A percentile compares a stretch with the other conserved stretches of the same genome.
Evolutionary conservation across 2,888 invertebrate genomes (phyloP).

Genomic region (Neoascia interrupta): DNA sequence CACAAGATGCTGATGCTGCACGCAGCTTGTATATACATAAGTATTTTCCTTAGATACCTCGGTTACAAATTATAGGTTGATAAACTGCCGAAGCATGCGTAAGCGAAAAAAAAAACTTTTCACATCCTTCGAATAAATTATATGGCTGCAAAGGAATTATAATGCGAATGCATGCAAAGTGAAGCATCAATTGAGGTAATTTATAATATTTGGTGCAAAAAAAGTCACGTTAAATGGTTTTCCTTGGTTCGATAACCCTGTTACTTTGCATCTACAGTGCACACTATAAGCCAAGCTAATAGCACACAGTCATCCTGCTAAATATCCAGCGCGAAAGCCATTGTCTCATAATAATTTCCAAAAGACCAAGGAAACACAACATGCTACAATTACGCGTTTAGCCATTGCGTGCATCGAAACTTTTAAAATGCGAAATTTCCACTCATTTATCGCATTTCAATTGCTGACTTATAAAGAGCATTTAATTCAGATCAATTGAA

Average conservation of each 20-base stretch:
- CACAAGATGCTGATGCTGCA: slow-evolving; percentile 55
- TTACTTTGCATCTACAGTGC: too few species aligned
- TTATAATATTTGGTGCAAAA: slow-evolving; percentile 59
- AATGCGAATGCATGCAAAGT: slow-evolving; percentile 52
- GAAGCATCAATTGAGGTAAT: slow-evolving; percentile 63
- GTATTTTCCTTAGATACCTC: slow-evolving; percentile 46
- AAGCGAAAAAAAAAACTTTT: slow-evolving; percentile 13
- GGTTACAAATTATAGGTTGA: slow-evolving; percentile 65
- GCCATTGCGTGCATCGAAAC: slow-evolving; percentile 64
- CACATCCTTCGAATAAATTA: slow-evolving; percentile 37
- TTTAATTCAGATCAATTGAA: slow-evolving; percentile 43
- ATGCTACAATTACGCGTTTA: slow-evolving; percentile 64
- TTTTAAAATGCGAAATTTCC: slow-evolving; percentile 52
- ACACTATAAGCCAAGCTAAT: too few species aligned
- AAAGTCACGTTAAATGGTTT: background rate
- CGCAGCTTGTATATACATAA: slow-evolving; percentile 50
- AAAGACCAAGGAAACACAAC: too few species aligned
- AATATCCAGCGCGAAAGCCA: too few species aligned
- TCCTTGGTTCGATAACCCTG: slow-evolving; percentile 52
- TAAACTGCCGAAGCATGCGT: slow-evolving; percentile 60
- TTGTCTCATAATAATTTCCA: too few species aligned
- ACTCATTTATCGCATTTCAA: slow-evolving; percentile 58
- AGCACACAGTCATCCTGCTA: too few species aligned
- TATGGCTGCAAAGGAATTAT: slow-evolving; percentile 29
- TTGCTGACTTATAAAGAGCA: slow-evolving; percentile 44